Evolutionary conservation across 2,113 vertebrate genomes (phyloP), one percentile per base, ranked within the genome.

Genomic region (Anser brachyrhynchus): DNA sequence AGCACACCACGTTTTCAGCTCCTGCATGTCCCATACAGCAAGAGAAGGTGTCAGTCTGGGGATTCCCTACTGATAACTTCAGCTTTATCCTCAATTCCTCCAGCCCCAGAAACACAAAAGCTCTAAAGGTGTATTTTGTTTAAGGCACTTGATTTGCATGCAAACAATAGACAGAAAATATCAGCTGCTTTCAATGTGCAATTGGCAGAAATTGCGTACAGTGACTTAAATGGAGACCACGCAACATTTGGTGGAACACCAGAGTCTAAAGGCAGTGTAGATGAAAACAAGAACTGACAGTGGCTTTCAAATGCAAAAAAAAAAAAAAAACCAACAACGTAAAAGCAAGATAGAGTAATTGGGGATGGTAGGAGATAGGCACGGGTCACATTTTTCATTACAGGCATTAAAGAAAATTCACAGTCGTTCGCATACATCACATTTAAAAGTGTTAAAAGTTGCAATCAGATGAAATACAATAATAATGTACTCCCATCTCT

Each of bases 1-100:
- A 1, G 3, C 43, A 55, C 9, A 0, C 41, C 20, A 4, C 2
- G 0, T 16, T 41, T 71, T 26, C 82, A 43, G n/a, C 26, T 37
- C 41, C 79, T 39, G 31, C 39, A 7, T 41, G 62, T 58, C 35
- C 71, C 55, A 33, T 15, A 29, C 5, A 75, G 52, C 57, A 57
- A 88, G 46, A 2, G 10, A 70, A 44, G 67, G 31, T 62, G 35
- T 6, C 76, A 69, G 54, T 21, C 71, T 76, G 25, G 76, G 41
- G 19, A 65, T 80, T 70, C 37, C 55, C 54, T 35, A 31, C 2
- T 13, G 72, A 17, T 35, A 21, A 64, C 55, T 88, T 62, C 17
- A 66, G 58, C 33, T 65, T 72, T 62, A 75, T 39, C 49, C 39
- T 78, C 49, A 17, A 18, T 75, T 79, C 58, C 82, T 69, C 35